Conservation (phyloP, 2,888 invertebrate genomes). For the Pseudeuparius sepicola region DNA sequence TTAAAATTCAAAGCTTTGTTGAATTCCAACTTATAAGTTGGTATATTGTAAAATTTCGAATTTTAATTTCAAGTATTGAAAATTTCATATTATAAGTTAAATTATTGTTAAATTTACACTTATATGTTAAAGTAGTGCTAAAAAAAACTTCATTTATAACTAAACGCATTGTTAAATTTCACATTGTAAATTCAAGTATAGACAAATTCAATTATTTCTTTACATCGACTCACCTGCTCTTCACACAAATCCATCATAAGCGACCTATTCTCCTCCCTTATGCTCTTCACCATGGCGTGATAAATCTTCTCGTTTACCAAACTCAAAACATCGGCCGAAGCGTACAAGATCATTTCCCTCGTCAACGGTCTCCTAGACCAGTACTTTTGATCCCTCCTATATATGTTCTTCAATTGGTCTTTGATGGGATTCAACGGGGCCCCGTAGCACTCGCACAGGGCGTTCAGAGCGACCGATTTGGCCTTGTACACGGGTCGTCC, state of each 20-base stretch:
- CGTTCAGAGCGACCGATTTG: constrained; percentile 84
- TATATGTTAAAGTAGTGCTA: too few species aligned
- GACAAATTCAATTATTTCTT: too few species aligned
- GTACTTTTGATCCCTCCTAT: constrained; percentile 68
- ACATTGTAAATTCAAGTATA: too few species aligned
- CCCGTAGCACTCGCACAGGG: constrained; percentile 81
- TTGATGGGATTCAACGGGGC: constrained; percentile 85
- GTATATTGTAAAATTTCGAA: too few species aligned
- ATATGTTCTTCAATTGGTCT: constrained; percentile 79
- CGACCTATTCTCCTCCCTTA: constrained; percentile 58
- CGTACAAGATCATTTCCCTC: constrained; percentile 85
- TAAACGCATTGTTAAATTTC: too few species aligned
- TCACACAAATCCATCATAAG: constrained; percentile 77
- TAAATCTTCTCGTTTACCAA: constrained; percentile 80
- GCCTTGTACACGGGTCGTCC: constrained; percentile 90
- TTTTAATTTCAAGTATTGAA: too few species aligned
- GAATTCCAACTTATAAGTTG: too few species aligned
- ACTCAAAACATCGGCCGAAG: constrained; percentile 80
- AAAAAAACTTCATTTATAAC: too few species aligned
- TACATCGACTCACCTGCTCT: constrained; percentile 68
- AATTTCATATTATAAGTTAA: too few species aligned
- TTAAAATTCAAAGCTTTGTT: too few species aligned
- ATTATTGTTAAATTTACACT: too few species aligned
- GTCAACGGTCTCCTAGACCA: constrained; percentile 85
- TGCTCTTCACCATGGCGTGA: constrained; percentile 57